Base-by-base conservation (phyloP, 2,888 invertebrate genomes). In the Anarsia innoxiella region DNA sequence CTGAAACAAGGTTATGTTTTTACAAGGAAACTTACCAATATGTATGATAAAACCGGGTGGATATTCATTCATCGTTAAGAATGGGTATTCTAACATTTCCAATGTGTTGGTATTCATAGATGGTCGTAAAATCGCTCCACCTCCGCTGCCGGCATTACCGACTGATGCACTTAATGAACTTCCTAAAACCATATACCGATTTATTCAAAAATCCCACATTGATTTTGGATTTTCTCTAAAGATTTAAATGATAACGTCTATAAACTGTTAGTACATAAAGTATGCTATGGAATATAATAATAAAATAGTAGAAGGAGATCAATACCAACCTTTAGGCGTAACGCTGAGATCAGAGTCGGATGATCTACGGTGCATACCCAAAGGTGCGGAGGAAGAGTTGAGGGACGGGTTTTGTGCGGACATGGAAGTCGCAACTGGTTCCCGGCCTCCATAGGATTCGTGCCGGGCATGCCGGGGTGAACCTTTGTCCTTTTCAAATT, bases 81-180 rank as follows among this genome's bases (percentile, higher is more conserved):
- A 97, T 0, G 98, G 98, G 73, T 96, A 98, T 64, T 98, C 98
- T 66, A 96, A 75, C 90, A 96, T 91, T 46, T 96, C 96, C 54
- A 96, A 84, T 59, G 90, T 91, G 45, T 93, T 93, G 53, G 91
- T 90, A 61, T 91, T 91, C 78, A 91, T 88, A 0, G 88, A 86
- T 0, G 90, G 88, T 25, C 91, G 87, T 40, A 89, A 69, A 42
- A 89, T 86, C 32, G 89, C 86, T 66, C 87, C 88, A 37, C 78
- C 89, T 53, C 83, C 88, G 52, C 71, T 87, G 53, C 80, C 82
- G 0, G 87, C 84, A 49, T 74, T 80, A 6, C 61, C 76, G 0
- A 59, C 58, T 0, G 64, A 89, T 59, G 63, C 86, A 82, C 59
- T 93, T 76, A 93, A 75, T 33, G 94, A 94, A 66, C 93, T 91